Base-by-base conservation (phyloP, 2,113 vertebrate species). In the Romanogobio albipinnatus region DNA sequence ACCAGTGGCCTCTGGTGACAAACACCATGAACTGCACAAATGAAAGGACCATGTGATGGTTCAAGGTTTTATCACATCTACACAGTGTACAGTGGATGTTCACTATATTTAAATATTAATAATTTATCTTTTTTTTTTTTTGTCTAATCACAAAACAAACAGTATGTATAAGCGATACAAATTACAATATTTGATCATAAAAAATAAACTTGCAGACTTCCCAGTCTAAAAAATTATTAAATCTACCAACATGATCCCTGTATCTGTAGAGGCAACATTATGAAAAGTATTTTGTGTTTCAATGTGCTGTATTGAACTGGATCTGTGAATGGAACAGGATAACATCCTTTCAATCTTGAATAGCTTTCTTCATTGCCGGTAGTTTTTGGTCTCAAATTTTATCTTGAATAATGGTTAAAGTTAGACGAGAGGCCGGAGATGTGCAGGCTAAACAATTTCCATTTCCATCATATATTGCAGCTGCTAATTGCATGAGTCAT, bases 1-100 rank as follows among this genome's bases (percentile, higher is more conserved):
- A 81, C 36, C 61, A 81, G 61, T 68, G 78, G 17, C 78, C 45
- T 81, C 78, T 68, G 6, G 43, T 68, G 61, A 33, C 2, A 68
- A 68, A 81, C 10, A 49, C 0, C 15, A 3, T 22, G 15, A 68
- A 81, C 9, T 36, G 47, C 45, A 51, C 17, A 4, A n/a, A 4
- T 43, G 22, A 61, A 5, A n/a, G 53, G 9, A 39, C 14, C 22
- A 11, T 2, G 0, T 39, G 11, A 17, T 0, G 11, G n/a, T 19
- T 53, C 6, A 17, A 29, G 4, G 11, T 76, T 76, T 29, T 39
- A 43, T 70, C 36, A 75, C 24, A 6, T 22, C 15, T 13, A 59
- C 29, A 51, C 43, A 19, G 2, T 70, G 4, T 5, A 36, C 26
- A 51, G 45, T 17, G 22, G 24, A 36, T 4, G 9, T 33, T 53